Evolutionary conservation across 2,888 invertebrate genomes (phyloP).

Genomic region (Sarcophaga rosellei): DNA sequence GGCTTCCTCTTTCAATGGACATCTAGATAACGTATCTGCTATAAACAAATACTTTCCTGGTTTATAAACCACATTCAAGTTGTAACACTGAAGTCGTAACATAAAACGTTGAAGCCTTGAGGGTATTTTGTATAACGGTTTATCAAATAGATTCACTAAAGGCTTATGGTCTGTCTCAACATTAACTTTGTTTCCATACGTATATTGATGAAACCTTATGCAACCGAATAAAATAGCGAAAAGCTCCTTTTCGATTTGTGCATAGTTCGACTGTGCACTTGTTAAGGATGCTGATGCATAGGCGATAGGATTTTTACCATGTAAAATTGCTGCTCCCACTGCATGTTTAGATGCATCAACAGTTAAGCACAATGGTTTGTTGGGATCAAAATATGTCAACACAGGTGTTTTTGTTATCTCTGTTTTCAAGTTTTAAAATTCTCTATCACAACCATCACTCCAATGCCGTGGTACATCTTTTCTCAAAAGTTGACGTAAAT

Average conservation of each 20-base stretch:
- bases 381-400: constrained; percentile 46
- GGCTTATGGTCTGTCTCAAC: constrained; percentile 5
- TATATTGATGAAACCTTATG: constrained; percentile 58
- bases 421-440: constrained; percentile 43
- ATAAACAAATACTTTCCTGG: not conserved
- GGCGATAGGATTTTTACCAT: constrained; percentile 46
- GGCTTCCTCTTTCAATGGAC: not conserved
- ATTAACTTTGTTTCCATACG: constrained; percentile 53
- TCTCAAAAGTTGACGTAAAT: constrained; percentile 57
- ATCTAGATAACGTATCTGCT: not conserved
- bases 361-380: constrained; percentile 34
- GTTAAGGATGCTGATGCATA: constrained; percentile 59
- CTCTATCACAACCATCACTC: constrained; percentile 20
- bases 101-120: not conserved
- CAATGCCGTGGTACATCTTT: constrained; percentile 59
- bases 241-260: constrained; percentile 67
- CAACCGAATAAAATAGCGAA: constrained; percentile 63
- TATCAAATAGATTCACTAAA: not conserved
- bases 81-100: not conserved
- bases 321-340: constrained; percentile 27
- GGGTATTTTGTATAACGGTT: not conserved
- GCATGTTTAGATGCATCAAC: constrained; percentile 53
- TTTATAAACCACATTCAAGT: not conserved
- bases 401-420: constrained; percentile 43
- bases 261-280: constrained; percentile 59